phyloP scores from a whole-genome alignment of 2,113 vertebrate species.

The Oenanthe melanoleuca region DNA sequence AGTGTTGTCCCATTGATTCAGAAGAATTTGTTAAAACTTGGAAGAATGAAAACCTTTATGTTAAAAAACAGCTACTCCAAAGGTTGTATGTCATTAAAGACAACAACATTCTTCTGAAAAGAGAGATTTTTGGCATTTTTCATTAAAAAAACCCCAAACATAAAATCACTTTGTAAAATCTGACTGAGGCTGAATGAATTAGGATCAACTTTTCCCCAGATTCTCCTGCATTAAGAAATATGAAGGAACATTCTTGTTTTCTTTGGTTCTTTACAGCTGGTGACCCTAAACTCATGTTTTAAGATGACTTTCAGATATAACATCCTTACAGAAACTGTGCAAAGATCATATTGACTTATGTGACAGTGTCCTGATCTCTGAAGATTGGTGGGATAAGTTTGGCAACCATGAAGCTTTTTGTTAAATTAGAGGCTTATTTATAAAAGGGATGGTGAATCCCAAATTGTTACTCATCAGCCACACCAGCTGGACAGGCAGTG shows the following conservation, averaged over 20 bases:
- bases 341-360: background rate
- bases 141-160: background rate
- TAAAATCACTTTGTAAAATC: background rate
- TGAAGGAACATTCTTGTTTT: background rate
- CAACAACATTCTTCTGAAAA: background rate
- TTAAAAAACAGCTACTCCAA: background rate
- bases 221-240: background rate
- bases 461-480: slow-evolving; percentile 12
- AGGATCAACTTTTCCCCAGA: background rate
- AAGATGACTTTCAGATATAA: background rate
- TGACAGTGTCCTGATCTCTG: background rate
- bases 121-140: background rate
- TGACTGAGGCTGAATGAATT: background rate
- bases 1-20: background rate
- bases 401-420: background rate
- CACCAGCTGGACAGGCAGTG: background rate
- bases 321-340: background rate
- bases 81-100: background rate
- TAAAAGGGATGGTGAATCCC: background rate
- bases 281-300: background rate
- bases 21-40: background rate
- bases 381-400: background rate
- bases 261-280: background rate
- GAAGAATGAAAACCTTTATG: background rate
- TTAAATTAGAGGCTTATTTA: background rate